Base-by-base conservation (phyloP, 2,797 vertebrate species). In the Yasuhikotakia modesta region DNA sequence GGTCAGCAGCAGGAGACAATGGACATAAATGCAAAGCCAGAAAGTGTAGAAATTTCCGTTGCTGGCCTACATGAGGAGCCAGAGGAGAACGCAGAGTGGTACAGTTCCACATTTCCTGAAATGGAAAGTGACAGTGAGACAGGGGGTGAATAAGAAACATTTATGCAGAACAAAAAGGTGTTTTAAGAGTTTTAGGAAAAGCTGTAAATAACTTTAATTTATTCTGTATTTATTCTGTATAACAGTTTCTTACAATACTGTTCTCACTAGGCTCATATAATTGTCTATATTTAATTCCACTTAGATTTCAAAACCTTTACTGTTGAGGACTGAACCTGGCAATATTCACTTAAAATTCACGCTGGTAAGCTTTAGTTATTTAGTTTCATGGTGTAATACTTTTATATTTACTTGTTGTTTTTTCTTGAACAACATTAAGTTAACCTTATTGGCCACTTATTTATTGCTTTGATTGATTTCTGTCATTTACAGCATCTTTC, bases 71-170 rank as follows among this genome's bases (percentile, higher is more conserved):
- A 89, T 67, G 91, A 90, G 70, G 90, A 92, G 55, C 73, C 78
- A 48, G 92, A 93, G 48, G 93, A 94, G 78, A 93, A 92, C 4
- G 93, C 92, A 0, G 93, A 94, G 72, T 94, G 93, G 93, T 94
- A 94, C 85, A 93, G 90, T 88, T 94, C 92, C 50, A 84, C 90
- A 1, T 85, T 93, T 86, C 92, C 93, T 4, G 87, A 91, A 70
- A 69, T 92, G 80, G 92, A 92, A 86, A 93, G 91, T 76, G 80
- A 83, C 68, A 84, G 77, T 70, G 79, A 84, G 61, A 82, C 80
- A 13, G 83, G 61, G 8, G 76, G 70, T 55, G 84, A 88, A 82
- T 22, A 91, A 80, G 65, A 32, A 43, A n/a, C 21, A 19, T 6
- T 2, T 22, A n/a, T 8, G n/a, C 21, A 27, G 21, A 68, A 65